phyloP scores from a whole-genome alignment of 2,113 vertebrate genomes.

The Sminthopsis crassicaudata region DNA sequence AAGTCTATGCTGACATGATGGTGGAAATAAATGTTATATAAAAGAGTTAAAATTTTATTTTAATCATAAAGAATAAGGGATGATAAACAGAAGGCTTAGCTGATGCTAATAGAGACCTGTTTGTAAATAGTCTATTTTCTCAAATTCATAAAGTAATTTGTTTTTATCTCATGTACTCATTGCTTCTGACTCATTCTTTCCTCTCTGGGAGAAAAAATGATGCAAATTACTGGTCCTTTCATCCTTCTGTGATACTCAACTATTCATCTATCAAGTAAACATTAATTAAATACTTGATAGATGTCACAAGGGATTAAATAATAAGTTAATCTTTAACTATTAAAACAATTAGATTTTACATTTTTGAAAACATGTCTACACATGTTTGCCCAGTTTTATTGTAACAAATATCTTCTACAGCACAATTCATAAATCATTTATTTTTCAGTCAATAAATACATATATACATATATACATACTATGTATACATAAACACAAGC shows the following conservation, averaged over 20 bases:
- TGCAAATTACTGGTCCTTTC: neutral
- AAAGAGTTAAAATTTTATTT: constrained; percentile 51
- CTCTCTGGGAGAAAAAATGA: constrained; percentile 4
- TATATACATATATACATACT: neutral
- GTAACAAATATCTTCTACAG: neutral
- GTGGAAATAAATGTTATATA: neutral
- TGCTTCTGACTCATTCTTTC: constrained; percentile 11
- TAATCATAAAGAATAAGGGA: constrained; percentile 23
- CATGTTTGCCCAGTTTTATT: neutral
- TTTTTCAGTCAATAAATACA: neutral
- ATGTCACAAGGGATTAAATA: too few relatives aligned
- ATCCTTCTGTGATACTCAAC: too few relatives aligned
- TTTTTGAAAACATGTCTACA: neutral
- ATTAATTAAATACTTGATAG: too few relatives aligned
- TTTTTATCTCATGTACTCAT: constrained; percentile 7
- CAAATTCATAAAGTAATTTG: constrained; percentile 22
- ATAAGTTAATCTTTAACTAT: neutral
- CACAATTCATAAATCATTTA: neutral
- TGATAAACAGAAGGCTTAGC: constrained; percentile 1
- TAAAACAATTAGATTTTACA: neutral
- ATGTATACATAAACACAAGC: neutral
- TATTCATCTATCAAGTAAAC: too few relatives aligned
- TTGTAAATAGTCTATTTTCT: constrained; percentile 1
- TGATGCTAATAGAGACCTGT: constrained; percentile 3
- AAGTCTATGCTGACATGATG: neutral